Evolutionary conservation across 2,888 invertebrate genomes (phyloP).

Genomic region (Nomada lathburiana): DNA sequence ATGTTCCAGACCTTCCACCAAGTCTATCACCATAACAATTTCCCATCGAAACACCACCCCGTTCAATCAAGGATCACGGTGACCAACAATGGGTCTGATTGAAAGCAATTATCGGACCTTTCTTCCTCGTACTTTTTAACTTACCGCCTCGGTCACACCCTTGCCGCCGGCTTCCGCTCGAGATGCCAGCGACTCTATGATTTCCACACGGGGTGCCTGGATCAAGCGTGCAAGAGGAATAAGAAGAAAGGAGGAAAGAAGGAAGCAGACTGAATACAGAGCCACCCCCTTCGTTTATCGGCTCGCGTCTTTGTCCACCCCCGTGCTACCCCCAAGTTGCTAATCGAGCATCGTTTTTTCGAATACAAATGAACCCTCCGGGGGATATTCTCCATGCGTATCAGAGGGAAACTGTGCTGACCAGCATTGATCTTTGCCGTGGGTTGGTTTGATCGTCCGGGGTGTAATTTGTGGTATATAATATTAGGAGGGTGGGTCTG

Average conservation of each 20-base stretch:
- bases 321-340: conserved; percentile 43
- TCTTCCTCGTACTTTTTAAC: conserved; percentile 68
- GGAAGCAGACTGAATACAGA: conserved; percentile 43
- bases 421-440: neutral
- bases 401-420: conserved; percentile 10
- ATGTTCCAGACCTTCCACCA: too few species aligned
- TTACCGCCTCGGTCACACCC: conserved; percentile 74
- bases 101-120: conserved; percentile 80
- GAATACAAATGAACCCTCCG: conserved; percentile 69
- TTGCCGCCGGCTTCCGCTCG: conserved; percentile 79
- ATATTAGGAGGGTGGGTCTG: neutral
- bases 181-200: conserved; percentile 81
- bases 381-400: conserved; percentile 29
- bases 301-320: conserved; percentile 66
- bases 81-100: conserved; percentile 84
- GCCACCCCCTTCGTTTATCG: conserved; percentile 69
- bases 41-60: conserved; percentile 48
- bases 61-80: conserved; percentile 66
- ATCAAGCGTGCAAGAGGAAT: conserved; percentile 80
- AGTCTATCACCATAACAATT: conserved; percentile 45
- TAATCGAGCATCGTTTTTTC: conserved; percentile 70
- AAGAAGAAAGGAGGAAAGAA: conserved; percentile 40
- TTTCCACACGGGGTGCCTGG: conserved; percentile 78
- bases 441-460: neutral
- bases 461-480: conserved; percentile 4